Evolutionary conservation across 1,140 invertebrate genomes (phyloP), one percentile per base, ranked within the genome.

Genomic region (Lineus longissimus): DNA sequence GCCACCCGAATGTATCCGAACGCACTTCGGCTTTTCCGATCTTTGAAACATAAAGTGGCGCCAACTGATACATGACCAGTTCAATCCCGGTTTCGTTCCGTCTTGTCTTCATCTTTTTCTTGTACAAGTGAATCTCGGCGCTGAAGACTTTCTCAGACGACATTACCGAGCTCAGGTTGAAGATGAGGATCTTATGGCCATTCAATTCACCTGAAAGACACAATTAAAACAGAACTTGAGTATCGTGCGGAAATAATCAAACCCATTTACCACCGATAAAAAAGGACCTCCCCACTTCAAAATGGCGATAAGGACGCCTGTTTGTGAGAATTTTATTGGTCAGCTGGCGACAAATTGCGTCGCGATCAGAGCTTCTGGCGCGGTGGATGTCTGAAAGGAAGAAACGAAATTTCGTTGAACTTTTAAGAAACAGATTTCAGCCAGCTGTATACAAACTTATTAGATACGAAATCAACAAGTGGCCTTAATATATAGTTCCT

Each of bases 121-220:
- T 75, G 70, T 70, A 79, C 22, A 82, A 56, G 67, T 81, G 81
- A 25, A 82, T 73, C 65, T 82, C 78, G 27, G 76, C 81, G 54
- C 72, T 71, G 15, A 81, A 62, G 11, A 81, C 65, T 43, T 68
- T 66, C 66, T 81, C 80, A 0, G 70, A 69, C 2, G 72, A 59
- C 41, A 63, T 55, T 2, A 82, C 59, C 0, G 80, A 78, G 9
- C 73, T 72, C 57, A 82, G 61, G 64, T 82, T 82, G 69, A 81
- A 82, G 11, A 82, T 62, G 58, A 81, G 77, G 74, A 80, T 76
- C 2, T 66, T 56, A 43, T 73, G 65, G 0, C 70, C 73, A 63
- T 78, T 73, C n/a, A 78, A 68, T 23, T 63, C 64, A 43, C 68
- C 76, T 77, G 70, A 36, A 71, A 73, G 65, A 62, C 54, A 36